Evolutionary conservation across 2,113 vertebrate genomes (phyloP).

Genomic region (Sphyrna mokarran): DNA sequence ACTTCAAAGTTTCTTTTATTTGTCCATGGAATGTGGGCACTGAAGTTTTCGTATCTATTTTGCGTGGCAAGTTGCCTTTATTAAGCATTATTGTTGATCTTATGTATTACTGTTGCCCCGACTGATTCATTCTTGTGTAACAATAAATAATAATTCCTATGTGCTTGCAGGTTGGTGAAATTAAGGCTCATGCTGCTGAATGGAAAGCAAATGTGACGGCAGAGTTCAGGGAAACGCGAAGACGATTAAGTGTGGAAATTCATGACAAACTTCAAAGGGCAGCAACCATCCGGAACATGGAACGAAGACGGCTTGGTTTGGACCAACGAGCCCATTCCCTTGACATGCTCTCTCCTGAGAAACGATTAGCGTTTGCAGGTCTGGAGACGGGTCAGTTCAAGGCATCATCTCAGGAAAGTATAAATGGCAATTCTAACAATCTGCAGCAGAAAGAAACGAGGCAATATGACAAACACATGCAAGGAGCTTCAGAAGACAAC

Average conservation of each 20-base stretch:
- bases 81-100: not conserved
- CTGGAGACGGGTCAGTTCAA: slow-evolving; percentile 81
- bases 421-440: slow-evolving; percentile 88
- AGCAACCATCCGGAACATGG: slow-evolving; percentile 95
- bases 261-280: slow-evolving; percentile 93
- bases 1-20: not conserved
- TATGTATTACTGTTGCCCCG: not conserved
- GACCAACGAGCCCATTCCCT: slow-evolving; percentile 91
- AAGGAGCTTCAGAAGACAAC: slow-evolving; percentile 84
- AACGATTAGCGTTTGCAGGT: slow-evolving; percentile 81
- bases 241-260: slow-evolving; percentile 88
- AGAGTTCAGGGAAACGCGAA: slow-evolving; percentile 85
- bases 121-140: not conserved
- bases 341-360: slow-evolving; percentile 93
- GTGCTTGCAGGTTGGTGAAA: slow-evolving; percentile 78
- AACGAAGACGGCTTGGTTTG: slow-evolving; percentile 82
- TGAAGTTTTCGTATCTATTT: not conserved
- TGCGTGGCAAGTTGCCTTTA: not conserved
- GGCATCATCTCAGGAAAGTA: slow-evolving; percentile 93
- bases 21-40: too few relatives aligned
- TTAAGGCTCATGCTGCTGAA: slow-evolving; percentile 89
- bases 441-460: slow-evolving; percentile 74
- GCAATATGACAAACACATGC: slow-evolving; percentile 67
- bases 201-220: slow-evolving; percentile 94
- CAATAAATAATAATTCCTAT: not conserved